These are phyloP conservation scores for Acleris emargana DNA, from an alignment of 2,888 invertebrate species.

Conservation along the genomic window DNA sequence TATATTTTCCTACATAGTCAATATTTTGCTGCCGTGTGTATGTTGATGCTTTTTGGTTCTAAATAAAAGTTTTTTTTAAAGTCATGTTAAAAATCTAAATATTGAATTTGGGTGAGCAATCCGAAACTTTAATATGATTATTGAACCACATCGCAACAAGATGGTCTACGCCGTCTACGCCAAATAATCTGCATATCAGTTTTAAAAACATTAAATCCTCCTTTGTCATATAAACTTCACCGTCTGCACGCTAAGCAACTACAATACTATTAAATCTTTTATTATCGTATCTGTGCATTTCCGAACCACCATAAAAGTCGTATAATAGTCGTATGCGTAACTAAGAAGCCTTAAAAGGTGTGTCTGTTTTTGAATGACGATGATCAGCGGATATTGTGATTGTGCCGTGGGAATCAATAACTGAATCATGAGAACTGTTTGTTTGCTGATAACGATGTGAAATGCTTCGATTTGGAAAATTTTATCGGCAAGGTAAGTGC, in stretches of 20 bases:
- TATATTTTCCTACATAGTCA: too few relatives aligned
- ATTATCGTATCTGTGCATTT: constrained; percentile 1
- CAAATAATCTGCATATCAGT: too few relatives aligned
- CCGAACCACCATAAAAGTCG: constrained; percentile 8
- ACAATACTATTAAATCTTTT: neutral
- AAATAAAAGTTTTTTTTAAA: too few relatives aligned
- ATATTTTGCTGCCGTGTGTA: too few relatives aligned
- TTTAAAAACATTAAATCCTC: too few relatives aligned
- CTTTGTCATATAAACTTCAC: too few relatives aligned
- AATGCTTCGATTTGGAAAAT: constrained; percentile 4
- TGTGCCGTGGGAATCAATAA: constrained; percentile 35
- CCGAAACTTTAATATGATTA: too few relatives aligned
- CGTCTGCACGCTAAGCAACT: neutral
- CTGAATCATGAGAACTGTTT: constrained; percentile 29
- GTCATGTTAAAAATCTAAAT: too few relatives aligned
- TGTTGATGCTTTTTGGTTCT: too few relatives aligned
- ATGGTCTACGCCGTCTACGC: too few relatives aligned
- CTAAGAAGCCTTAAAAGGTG: constrained; percentile 24
- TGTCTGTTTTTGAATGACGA: constrained; percentile 32
- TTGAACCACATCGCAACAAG: too few relatives aligned
- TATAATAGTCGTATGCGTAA: constrained; percentile 20
- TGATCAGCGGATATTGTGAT: constrained; percentile 30
- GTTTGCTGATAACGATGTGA: constrained; percentile 27
- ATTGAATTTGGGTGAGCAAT: too few relatives aligned
- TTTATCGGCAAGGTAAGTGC: neutral